Base-by-base conservation (phyloP, 1,140 invertebrate species). In the Bathynomus jamesi region DNA sequence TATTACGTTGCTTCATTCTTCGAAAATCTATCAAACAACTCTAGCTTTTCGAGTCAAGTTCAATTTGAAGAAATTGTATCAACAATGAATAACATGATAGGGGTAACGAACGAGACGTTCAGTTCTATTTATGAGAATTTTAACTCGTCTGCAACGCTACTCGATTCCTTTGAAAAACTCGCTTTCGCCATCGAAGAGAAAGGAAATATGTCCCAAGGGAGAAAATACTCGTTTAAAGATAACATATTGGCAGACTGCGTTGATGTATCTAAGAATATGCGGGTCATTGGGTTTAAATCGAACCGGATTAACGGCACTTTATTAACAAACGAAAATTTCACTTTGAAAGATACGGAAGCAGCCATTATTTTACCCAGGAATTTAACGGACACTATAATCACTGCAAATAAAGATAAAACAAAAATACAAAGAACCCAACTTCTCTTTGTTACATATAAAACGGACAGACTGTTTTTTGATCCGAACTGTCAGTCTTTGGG, bases 281-380 rank as follows among this genome's bases (percentile, higher is more conserved):
- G 32, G 21, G 28, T 75, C 7, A 72, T 72, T 30, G 74, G 74
- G 5, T 75, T 65, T 62, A 21, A 31, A 24, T 29, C 60, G n/a
- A 60, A 10, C n/a, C 31, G 62, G 24, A 11, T 24, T 7, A 24
- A 32, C 1, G 60, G 62, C 5, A 28, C 67, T 3, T 30, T 53
- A 40, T 46, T n/a, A 10, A 61, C 30, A 21, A 63, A 29, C 4
- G 25, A 7, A 21, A 27, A 65, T 27, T 11, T 28, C 27, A 40
- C 28, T 21, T 30, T n/a, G 5, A 25, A 21, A 4, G 40, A 66
- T 17, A 64, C 29, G 8, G 63, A 72, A 11, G 68, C 53, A 10
- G 67, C 74, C 7, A 65, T 75, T n/a, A 72, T 75, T 29, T 61
- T 75, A 13, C 74, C 74, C 2, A n/a, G 61, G 21, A 69, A 68